Conservation (phyloP, 2,797 vertebrate genomes). For the Microcaecilia unicolor region DNA sequence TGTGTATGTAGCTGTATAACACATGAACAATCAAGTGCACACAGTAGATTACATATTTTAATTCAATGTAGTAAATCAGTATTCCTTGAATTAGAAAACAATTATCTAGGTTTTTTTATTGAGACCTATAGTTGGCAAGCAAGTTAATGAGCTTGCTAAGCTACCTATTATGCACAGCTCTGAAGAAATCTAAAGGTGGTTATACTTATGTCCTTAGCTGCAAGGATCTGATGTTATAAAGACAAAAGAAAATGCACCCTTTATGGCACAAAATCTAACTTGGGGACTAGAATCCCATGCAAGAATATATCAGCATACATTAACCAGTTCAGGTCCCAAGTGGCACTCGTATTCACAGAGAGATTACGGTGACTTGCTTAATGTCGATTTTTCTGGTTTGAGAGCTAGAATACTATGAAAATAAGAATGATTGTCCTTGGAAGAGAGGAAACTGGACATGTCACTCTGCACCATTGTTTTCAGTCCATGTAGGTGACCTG, state of each 20-base stretch:
- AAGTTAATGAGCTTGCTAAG: too few species aligned
- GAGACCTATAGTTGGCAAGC: too few species aligned
- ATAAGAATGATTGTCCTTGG: conserved; percentile 30
- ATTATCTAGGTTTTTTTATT: too few species aligned
- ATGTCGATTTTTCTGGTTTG: conserved; percentile 19
- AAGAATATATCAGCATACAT: conserved; percentile 22
- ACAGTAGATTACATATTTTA: too few species aligned
- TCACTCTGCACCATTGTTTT: background rate
- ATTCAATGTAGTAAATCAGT: too few species aligned
- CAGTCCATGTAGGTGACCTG: conserved; percentile 12
- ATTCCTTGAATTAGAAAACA: too few species aligned
- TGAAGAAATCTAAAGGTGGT: too few species aligned
- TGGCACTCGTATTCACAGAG: conserved; percentile 10
- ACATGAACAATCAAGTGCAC: too few species aligned
- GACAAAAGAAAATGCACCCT: conserved; percentile 6
- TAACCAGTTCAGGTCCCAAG: conserved; percentile 26
- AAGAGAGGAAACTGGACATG: background rate
- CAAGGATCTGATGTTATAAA: too few species aligned
- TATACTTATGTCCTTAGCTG: too few species aligned
- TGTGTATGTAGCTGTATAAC: too few species aligned
- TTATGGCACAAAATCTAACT: conserved; percentile 5
- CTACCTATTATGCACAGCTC: too few species aligned
- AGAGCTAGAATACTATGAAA: conserved; percentile 4
- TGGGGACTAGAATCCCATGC: conserved; percentile 13
- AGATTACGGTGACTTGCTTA: conserved; percentile 16